These are phyloP conservation scores for Drosophila repletoides DNA, from an alignment of 1,140 invertebrate species.

Conservation along the genomic window DNA sequence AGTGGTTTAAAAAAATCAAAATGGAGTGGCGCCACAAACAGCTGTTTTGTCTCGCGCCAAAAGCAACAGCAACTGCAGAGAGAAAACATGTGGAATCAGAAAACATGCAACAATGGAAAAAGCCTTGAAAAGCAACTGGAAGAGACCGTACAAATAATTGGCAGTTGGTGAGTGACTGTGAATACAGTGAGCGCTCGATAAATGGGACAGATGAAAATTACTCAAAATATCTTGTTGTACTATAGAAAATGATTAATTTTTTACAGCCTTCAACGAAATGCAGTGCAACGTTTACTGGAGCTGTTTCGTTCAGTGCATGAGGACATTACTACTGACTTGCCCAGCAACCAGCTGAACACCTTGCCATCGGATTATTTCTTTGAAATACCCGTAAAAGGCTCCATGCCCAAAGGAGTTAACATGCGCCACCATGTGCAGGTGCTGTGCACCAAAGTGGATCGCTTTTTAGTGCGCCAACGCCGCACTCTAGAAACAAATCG, in stretches of 20 bases:
- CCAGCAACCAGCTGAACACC: constrained; percentile 24
- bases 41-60: constrained; percentile 24
- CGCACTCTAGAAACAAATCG: constrained; percentile 53
- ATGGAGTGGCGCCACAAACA: constrained; percentile 12
- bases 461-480: constrained; percentile 39
- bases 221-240: too few relatives aligned
- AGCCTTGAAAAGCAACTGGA: too few relatives aligned
- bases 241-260: too few relatives aligned
- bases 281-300: constrained; percentile 46
- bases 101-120: too few relatives aligned
- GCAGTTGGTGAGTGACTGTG: constrained; percentile 45
- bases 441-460: constrained; percentile 51
- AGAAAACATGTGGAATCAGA: constrained; percentile 35
- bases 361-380: constrained; percentile 41
- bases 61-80: constrained; percentile 33
- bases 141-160: too few relatives aligned
- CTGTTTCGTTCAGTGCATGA: constrained; percentile 59
- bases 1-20: not conserved
- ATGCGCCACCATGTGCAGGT: constrained; percentile 66
- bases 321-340: constrained; percentile 38
- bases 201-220: too few relatives aligned
- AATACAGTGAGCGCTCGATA: too few relatives aligned
- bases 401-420: constrained; percentile 48
- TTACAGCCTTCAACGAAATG: constrained; percentile 32
- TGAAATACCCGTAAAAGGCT: constrained; percentile 24